A percentile compares a stretch with the other conserved stretches of the same genome.
phyloP scores from a whole-genome alignment of 2,797 vertebrate genomes.

The Acanthopagrus latus region DNA sequence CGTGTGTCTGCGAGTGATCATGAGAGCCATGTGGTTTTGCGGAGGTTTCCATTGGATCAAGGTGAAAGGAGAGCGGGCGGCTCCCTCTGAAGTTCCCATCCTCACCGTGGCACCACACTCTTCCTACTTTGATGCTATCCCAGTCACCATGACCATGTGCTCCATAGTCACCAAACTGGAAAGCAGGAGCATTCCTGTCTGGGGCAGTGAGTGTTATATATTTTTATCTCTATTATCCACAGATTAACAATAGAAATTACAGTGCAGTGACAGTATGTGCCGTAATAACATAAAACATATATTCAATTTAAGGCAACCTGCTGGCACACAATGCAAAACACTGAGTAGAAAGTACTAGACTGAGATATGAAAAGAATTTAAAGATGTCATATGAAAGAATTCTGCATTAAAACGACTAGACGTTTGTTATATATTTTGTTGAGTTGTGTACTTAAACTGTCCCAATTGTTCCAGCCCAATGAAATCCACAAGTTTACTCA shows the following conservation, averaged over 20 bases:
- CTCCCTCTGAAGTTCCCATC: constrained; percentile 90
- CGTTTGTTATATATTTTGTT: no score
- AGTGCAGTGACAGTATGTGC: not conserved
- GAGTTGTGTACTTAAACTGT: no score
- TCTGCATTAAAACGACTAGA: no score
- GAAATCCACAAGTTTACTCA: no score
- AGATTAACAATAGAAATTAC: not conserved
- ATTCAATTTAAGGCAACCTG: not conserved
- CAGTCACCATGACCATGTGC: constrained; percentile 95
- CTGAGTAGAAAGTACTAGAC: not conserved
- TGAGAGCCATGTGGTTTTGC: constrained; percentile 97
- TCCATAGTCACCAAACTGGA: constrained; percentile 97
- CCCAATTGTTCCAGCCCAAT: no score
- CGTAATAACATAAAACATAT: not conserved
- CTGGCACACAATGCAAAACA: not conserved
- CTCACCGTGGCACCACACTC: constrained; percentile 95
- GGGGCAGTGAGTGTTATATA: constrained; percentile 92
- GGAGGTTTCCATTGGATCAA: constrained; percentile 95
- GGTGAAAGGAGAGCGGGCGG: constrained; percentile 90
- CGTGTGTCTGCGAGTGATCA: constrained; percentile 88
- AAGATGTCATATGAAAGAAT: no score
- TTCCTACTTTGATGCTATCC: constrained; percentile 96
- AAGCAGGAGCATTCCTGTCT: constrained; percentile 95
- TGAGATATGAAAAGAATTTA: not conserved
- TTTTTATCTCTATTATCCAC: constrained; percentile 2